Percentiles rank a stretch among this genome's conserved stretches.
Evolutionary conservation across 2,113 vertebrate species (phyloP).

Genomic region (Porphyrio hochstetteri): DNA sequence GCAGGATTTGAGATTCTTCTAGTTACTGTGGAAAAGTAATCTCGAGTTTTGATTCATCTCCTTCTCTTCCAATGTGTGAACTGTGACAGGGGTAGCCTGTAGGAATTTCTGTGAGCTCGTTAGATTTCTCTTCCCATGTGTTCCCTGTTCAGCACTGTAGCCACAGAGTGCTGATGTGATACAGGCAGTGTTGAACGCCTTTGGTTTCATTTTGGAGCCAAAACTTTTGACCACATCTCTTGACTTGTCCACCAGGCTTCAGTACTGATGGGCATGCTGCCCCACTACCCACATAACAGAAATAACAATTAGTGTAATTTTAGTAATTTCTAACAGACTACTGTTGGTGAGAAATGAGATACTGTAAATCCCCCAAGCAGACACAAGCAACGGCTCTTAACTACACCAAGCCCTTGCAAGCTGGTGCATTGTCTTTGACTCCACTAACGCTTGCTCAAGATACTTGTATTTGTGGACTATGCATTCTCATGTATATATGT

Average conservation of each 20-base stretch:
- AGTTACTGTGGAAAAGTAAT: neutral
- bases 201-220: neutral
- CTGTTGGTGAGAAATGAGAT: neutral
- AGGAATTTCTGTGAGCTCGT: neutral
- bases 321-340: neutral
- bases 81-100: neutral
- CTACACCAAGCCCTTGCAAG: neutral
- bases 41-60: neutral
- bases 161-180: neutral
- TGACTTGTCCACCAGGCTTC: neutral
- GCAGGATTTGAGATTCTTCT: neutral
- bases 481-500: neutral
- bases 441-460: neutral
- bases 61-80: neutral
- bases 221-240: neutral
- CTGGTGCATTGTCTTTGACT: neutral
- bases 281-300: rapidly evolving
- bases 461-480: neutral
- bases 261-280: neutral
- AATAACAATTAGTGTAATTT: neutral
- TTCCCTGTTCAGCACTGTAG: neutral
- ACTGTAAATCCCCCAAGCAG: neutral
- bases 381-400: neutral
- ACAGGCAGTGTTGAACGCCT: neutral
- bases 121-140: neutral